These are phyloP conservation scores for Catharus bicknelli DNA, from an alignment of 2,113 vertebrate genomes.

Conservation along the genomic window DNA sequence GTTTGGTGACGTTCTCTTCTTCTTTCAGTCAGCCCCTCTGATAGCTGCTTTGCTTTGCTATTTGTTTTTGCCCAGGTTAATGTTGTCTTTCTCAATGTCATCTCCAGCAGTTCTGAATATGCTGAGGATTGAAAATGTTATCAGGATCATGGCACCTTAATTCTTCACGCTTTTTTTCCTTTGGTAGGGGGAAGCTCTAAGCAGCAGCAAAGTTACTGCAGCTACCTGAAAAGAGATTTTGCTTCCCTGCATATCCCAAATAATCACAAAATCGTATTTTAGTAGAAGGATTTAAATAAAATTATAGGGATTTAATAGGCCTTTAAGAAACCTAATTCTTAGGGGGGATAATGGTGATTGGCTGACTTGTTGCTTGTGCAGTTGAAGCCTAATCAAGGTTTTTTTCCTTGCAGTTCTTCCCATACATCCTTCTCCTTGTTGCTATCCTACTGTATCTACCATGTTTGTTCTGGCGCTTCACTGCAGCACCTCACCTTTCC, in stretches of 20 bases:
- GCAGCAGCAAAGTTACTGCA: background rate
- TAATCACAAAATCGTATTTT: background rate
- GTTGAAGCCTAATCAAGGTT: background rate
- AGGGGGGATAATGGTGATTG: background rate
- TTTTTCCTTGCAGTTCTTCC: slow-evolving; percentile 84
- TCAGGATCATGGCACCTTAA: background rate
- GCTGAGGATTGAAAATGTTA: background rate
- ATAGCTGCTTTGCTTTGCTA: background rate
- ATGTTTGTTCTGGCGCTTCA: slow-evolving; percentile 88
- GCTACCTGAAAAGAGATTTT: background rate
- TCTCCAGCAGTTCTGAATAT: background rate
- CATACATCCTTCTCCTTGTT: slow-evolving; percentile 88
- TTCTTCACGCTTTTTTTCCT: accelerated
- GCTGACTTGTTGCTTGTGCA: background rate
- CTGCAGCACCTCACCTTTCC: slow-evolving; percentile 87
- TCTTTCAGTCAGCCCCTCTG: background rate
- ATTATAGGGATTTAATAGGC: background rate
- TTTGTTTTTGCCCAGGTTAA: background rate
- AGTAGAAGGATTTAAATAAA: background rate
- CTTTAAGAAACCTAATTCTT: background rate
- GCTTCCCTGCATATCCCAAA: background rate
- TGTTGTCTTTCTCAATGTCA: background rate
- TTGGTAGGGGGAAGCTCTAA: accelerated
- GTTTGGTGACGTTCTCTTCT: background rate
- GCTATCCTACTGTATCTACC: slow-evolving; percentile 91